Conservation (phyloP, 2,113 vertebrate genomes). For the Rhipidura dahli region DNA sequence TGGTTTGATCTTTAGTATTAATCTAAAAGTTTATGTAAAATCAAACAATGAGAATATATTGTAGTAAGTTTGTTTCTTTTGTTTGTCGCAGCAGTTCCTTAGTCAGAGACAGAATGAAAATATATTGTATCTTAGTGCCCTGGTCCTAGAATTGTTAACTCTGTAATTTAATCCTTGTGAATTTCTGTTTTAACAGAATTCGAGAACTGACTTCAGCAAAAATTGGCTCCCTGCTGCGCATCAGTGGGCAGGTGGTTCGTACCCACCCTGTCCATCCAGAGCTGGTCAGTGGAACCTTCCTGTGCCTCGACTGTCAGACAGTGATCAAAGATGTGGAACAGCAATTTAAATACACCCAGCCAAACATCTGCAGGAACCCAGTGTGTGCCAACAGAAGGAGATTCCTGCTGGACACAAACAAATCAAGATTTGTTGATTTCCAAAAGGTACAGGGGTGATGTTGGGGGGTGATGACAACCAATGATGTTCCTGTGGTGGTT, state of each 20-base stretch:
- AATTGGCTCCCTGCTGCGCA: constrained; percentile 90
- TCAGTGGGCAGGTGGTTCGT: constrained; percentile 96
- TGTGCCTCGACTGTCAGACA: constrained; percentile 95
- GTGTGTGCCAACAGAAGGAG: constrained; percentile 93
- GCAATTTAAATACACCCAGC: constrained; percentile 97
- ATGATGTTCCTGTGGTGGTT: neutral
- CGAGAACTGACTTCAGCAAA: constrained; percentile 90
- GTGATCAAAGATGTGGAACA: constrained; percentile 92
- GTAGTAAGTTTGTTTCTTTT: neutral
- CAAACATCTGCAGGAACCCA: constrained; percentile 94
- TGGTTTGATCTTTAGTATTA: neutral
- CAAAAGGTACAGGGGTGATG: constrained; percentile 83
- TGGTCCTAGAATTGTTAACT: neutral
- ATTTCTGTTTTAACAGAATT: constrained; percentile 78
- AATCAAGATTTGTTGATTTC: constrained; percentile 97
- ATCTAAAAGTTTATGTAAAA: neutral
- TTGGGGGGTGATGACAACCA: rapidly evolving
- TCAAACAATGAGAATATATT: neutral
- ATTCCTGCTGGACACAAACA: constrained; percentile 97
- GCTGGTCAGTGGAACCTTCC: constrained; percentile 92
- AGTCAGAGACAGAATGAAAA: neutral
- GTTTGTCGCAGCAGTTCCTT: neutral
- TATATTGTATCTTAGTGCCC: neutral
- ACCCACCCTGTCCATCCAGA: constrained; percentile 97
- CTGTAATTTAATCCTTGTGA: neutral